These are phyloP conservation scores for Trypoxylus dichotomus DNA, from an alignment of 1,140 invertebrate species.

Conservation along the genomic window DNA sequence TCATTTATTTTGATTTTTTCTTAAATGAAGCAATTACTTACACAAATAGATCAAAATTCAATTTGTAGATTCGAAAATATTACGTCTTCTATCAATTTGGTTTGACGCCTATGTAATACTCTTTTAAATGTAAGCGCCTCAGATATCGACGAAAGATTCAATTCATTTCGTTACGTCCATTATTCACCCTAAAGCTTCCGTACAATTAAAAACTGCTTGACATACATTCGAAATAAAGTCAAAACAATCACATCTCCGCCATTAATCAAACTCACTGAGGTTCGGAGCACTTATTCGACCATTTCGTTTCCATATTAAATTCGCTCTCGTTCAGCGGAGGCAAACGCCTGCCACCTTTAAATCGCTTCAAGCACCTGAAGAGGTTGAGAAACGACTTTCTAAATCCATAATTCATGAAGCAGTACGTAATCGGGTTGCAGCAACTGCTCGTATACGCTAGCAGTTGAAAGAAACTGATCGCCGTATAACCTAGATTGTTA, in stretches of 20 bases:
- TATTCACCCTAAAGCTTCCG: background rate
- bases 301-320: slow-evolving; percentile 49
- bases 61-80: background rate
- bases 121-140: background rate
- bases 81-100: background rate
- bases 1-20: too few species aligned
- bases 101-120: background rate
- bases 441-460: slow-evolving; percentile 85
- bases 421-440: slow-evolving; percentile 92
- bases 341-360: slow-evolving; percentile 31
- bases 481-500: slow-evolving; percentile 56
- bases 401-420: slow-evolving; percentile 88
- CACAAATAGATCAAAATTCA: too few species aligned
- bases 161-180: background rate
- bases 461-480: slow-evolving; percentile 69
- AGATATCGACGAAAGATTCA: background rate
- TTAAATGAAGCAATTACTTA: too few species aligned
- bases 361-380: slow-evolving; percentile 56
- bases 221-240: slow-evolving; percentile 8
- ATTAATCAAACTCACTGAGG: slow-evolving; percentile 3
- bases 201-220: slow-evolving; percentile 9
- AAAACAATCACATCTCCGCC: background rate
- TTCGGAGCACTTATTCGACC: slow-evolving; percentile 32
- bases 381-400: slow-evolving; percentile 63
- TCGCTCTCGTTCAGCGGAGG: slow-evolving; percentile 43